Base-by-base conservation (phyloP, 1,140 invertebrate species). In the Triops cancriformis region DNA sequence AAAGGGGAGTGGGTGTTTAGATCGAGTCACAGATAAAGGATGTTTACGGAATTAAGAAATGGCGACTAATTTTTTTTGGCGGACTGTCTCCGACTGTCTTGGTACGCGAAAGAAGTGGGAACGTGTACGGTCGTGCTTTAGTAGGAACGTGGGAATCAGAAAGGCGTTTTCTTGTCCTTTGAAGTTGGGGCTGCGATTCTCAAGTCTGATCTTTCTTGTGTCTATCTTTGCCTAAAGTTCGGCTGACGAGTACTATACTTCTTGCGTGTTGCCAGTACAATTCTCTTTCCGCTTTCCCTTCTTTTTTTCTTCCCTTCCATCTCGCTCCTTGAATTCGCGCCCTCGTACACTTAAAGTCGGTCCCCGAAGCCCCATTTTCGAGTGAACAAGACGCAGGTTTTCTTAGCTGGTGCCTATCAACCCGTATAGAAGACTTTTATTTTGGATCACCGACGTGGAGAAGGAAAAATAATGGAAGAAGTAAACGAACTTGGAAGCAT, bases 391-490 rank as follows among this genome's bases (percentile, higher is more conserved):
- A 64, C 51, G 51, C 51, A 64, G 23, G 51, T 64, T 64, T 64
- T 64, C 51, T 64, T 64, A 64, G 51, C 51, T 64, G 18, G 51
- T 64, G 51, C 51, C 51, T 64, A 64, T 64, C 51, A 64, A 64
- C 51, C 51, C 51, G 51, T 14, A 64, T 64, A 23, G 51, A 64
- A 64, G 51, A 64, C 51, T 64, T 64, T 64, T 64, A 64, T 64
- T 64, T 23, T 64, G 51, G 51, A 64, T 64, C 51, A 64, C 51
- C n/a, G n/a, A 64, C 51, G 7, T 64, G 51, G 23, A 23, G 51
- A 64, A 64, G 51, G 51, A 64, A 64, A 64, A 64, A 64, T 64
- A 64, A 64, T 64, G 51, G 51, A 64, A 64, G 14, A 64, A 64
- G 23, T n/a, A 64, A 64, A 64, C 51, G 51, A 23, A 64, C n/a